Evolutionary conservation across 2,888 invertebrate genomes (phyloP).

Genomic region (Tipula confusa): DNA sequence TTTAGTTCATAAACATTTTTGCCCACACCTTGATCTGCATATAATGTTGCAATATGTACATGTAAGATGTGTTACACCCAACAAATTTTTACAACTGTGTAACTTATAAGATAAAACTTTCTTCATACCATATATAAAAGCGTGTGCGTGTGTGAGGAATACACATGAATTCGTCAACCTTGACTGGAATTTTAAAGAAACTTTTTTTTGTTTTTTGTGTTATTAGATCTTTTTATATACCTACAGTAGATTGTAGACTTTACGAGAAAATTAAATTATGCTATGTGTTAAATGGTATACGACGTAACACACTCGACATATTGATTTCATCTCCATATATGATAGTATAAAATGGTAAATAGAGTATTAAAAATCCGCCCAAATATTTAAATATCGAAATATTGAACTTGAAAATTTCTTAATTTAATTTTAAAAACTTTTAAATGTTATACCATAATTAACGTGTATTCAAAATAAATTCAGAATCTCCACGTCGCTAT

Average conservation of each 20-base stretch:
- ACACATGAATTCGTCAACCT: neutral
- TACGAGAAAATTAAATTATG: neutral
- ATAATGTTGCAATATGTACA: neutral
- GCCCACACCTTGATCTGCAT: neutral
- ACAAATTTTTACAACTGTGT: neutral
- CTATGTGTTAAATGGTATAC: neutral
- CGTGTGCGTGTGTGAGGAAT: neutral
- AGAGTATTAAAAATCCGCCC: neutral
- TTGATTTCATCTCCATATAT: neutral
- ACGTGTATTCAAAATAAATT: conserved; percentile 1
- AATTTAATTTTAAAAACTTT: too few relatives aligned
- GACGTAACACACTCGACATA: neutral
- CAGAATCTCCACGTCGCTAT: conserved; percentile 84
- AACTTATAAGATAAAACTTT: neutral
- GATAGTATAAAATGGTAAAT: neutral
- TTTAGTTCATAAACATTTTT: neutral
- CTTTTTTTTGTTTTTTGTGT: neutral
- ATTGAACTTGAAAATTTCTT: conserved; percentile 29
- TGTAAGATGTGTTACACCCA: neutral
- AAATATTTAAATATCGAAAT: conserved; percentile 6
- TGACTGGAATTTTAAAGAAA: neutral
- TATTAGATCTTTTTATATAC: too few relatives aligned
- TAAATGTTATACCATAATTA: conserved; percentile 26
- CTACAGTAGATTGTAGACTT: too few relatives aligned
- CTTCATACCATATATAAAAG: neutral